Base-by-base conservation (phyloP, 2,888 invertebrate genomes). In the Ichneumon xanthorius region DNA sequence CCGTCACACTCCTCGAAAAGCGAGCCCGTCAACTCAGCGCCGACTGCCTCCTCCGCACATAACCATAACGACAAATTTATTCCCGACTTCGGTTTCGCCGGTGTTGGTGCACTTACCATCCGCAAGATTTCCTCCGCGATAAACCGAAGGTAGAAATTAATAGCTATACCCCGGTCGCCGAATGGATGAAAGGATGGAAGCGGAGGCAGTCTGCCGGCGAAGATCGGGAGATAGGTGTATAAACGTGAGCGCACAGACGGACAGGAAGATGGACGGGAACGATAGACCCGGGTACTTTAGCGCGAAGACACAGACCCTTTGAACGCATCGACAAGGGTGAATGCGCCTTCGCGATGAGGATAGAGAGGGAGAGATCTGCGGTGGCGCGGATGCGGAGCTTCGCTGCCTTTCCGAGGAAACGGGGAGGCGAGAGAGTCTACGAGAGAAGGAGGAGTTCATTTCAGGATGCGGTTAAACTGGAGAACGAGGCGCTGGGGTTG, bases 381-480 rank as follows among this genome's bases (percentile, higher is more conserved):
- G 63, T 73, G 73, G 40, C 7, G 19, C 73, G 33, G 71, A 58
- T 78, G 50, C 67, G 30, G 22, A 19, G 40, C 14, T 73, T 58
- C 19, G 4, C 16, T 45, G 73, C 58, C 72, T 30, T 37, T 78
- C 11, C 67, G 16, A 14, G 22, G 22, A 19, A 71, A 82, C 53
- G 26, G 48, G 53, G 65, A 33, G 65, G 30, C 14, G 26, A 30
- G 22, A 19, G 33, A 26, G 2, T 26, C 67, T 75, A 50, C 55
- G 67, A 67, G 80, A 80, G 76, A n/a, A 26, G 26, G 45, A 26
- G 65, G 58, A 80, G 76, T 84, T 80, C 70, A 76, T 80, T 80
- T 84, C 76, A 67, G 75, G 82, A 73, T 80, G 72, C 73, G 53
- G 75, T 73, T 85, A 37, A 80, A 67, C 82, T 80, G 19, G 68